Base-by-base conservation (phyloP, 1,140 invertebrate species). In the Cotesia typhae region DNA sequence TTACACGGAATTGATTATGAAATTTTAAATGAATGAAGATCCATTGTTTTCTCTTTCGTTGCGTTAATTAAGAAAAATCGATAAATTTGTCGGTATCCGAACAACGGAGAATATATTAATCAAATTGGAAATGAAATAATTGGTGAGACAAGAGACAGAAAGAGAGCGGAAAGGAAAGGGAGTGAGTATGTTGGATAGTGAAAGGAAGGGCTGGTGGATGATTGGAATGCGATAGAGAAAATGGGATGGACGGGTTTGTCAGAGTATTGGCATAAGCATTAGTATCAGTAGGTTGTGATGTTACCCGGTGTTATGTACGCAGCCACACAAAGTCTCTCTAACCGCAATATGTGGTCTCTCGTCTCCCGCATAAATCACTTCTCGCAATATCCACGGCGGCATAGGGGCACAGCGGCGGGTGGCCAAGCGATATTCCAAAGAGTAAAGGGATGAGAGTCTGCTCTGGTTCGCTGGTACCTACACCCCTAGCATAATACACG, bases 291-390 rank as follows among this genome's bases (percentile, higher is more conserved):
- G 70, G 70, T 71, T 71, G 41, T 47, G 70, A 66, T 67, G 70
- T 66, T 47, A n/a, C 70, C 60, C 37, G 41, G 47, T 28, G 41
- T 64, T 71, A 71, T 71, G 53, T 20, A 69, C 37, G 55, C 14
- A 52, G 41, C n/a, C 70, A 36, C 52, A 37, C 41, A 66, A 66
- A 70, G 78, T 78, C 78, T 80, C 79, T 76, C 74, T 80, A 73
- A 76, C 69, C 74, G 80, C 77, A 85, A 83, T 84, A 83, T 85
- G 81, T 76, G 77, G 78, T 81, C 79, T 76, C 77, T 80, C 80
- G 79, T 78, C 72, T 77, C 76, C 74, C 75, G 76, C 79, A 83
- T 85, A 84, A 84, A 85, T 85, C 84, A 85, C 79, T 82, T 84
- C 77, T 80, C 77, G 83, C 81, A 85, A 84, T 84, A 85, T 84